These are phyloP conservation scores for Pocillopora damicornis DNA, from an alignment of 64 coral and sea anemone species.

Conservation along the genomic window DNA sequence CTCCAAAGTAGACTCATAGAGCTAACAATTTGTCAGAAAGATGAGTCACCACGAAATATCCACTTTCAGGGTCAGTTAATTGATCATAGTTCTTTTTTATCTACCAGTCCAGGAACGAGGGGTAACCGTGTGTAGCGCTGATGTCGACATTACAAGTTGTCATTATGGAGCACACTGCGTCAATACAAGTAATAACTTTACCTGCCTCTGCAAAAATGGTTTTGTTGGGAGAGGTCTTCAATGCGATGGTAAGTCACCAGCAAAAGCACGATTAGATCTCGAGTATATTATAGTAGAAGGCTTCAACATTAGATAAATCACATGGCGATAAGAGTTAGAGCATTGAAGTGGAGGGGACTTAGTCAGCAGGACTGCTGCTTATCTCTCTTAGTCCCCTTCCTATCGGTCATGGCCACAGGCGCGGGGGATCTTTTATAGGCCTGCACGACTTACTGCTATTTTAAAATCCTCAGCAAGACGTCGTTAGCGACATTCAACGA, in stretches of 20 bases:
- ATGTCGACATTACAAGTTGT: slow-evolving; percentile 21
- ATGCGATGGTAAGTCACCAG: neutral
- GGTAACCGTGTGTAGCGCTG: slow-evolving; percentile 13
- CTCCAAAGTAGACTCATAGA: no score
- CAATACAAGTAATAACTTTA: neutral
- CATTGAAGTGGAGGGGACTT: no score
- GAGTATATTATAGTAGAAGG: no score
- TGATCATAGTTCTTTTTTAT: neutral
- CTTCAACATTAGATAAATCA: no score
- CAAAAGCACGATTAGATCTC: neutral
- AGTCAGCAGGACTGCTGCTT: no score
- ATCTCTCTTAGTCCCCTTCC: no score
- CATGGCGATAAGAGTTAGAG: no score
- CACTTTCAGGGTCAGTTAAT: neutral
- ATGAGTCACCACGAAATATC: neutral
- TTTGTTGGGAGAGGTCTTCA: neutral
- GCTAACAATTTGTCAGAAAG: neutral
- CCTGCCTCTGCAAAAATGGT: slow-evolving; percentile 8
- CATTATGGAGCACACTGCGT: slow-evolving; percentile 17
- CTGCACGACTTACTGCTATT: no score
- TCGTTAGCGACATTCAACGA: no score
- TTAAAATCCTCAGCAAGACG: no score
- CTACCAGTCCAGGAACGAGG: neutral
- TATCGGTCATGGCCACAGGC: no score
- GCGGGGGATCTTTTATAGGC: no score